phyloP scores from a whole-genome alignment of 2,113 vertebrate genomes.

The Poecile atricapillus region DNA sequence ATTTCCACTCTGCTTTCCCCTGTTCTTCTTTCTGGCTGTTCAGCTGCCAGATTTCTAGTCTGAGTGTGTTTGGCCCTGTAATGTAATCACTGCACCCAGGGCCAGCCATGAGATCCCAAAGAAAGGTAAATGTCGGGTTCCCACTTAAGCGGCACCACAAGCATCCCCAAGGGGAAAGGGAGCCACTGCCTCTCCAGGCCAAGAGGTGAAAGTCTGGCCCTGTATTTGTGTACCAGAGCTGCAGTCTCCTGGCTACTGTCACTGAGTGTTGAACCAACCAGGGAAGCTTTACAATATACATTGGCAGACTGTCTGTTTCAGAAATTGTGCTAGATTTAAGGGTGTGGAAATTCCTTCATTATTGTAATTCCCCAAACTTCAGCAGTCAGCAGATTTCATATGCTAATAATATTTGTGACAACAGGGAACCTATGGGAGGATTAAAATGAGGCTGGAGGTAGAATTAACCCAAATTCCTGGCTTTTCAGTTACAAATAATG shows the following conservation, averaged over 20 bases:
- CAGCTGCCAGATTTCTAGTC: background rate
- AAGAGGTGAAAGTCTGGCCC: background rate
- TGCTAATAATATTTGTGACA: background rate
- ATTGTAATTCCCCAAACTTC: background rate
- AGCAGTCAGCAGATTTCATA: background rate
- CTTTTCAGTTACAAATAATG: background rate
- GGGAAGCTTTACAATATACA: background rate
- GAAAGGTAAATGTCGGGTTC: background rate
- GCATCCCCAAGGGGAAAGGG: background rate
- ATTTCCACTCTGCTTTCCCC: background rate
- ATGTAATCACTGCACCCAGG: background rate
- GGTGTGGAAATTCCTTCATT: background rate
- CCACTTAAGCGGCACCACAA: rapidly evolving
- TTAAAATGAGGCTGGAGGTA: background rate
- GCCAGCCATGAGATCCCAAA: background rate
- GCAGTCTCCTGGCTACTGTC: background rate
- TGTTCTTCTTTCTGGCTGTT: background rate
- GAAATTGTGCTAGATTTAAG: background rate
- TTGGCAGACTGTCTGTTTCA: background rate
- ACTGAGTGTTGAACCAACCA: background rate
- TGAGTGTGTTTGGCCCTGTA: background rate
- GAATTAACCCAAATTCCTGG: background rate
- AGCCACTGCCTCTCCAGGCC: background rate
- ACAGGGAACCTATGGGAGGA: background rate
- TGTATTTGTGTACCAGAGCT: background rate